phyloP scores from a whole-genome alignment of 2,888 invertebrate species.

The Eupithecia abbreviata region DNA sequence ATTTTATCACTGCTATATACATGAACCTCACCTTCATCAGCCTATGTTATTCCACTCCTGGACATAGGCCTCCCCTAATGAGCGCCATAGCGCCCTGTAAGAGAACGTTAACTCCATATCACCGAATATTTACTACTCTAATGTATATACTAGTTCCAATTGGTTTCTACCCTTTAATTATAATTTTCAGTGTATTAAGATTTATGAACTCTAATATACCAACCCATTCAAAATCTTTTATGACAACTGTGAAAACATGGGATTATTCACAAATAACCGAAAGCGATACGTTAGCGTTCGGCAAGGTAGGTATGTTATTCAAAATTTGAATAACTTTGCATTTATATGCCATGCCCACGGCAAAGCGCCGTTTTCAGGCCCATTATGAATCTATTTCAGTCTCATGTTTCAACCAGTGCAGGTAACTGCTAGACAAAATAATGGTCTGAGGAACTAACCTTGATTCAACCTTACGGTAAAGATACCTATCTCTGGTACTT shows the following conservation, averaged over 20 bases:
- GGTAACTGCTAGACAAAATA: slow-evolving; percentile 23
- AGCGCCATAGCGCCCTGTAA: too few species aligned
- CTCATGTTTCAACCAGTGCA: slow-evolving; percentile 11
- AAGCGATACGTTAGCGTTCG: not conserved
- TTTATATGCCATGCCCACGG: slow-evolving; percentile 9
- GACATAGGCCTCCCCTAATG: too few species aligned
- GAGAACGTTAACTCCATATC: not conserved
- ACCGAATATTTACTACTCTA: not conserved
- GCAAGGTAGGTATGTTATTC: not conserved
- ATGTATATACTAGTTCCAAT: not conserved
- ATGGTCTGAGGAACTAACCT: slow-evolving; percentile 29
- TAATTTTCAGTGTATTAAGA: too few species aligned
- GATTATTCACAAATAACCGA: not conserved
- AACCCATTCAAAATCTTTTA: not conserved
- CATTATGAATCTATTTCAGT: slow-evolving; percentile 17
- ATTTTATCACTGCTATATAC: not conserved
- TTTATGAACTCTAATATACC: too few species aligned
- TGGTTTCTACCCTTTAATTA: too few species aligned
- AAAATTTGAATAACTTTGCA: slow-evolving; percentile 7
- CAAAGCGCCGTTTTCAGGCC: not conserved
- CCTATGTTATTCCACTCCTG: too few species aligned
- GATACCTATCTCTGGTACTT: slow-evolving; percentile 2
- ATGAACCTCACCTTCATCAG: not conserved
- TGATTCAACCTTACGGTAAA: slow-evolving; percentile 23
- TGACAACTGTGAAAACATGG: not conserved